Conservation (phyloP, 23 tunicate species). For the Aplidium turbinatum region DNA sequence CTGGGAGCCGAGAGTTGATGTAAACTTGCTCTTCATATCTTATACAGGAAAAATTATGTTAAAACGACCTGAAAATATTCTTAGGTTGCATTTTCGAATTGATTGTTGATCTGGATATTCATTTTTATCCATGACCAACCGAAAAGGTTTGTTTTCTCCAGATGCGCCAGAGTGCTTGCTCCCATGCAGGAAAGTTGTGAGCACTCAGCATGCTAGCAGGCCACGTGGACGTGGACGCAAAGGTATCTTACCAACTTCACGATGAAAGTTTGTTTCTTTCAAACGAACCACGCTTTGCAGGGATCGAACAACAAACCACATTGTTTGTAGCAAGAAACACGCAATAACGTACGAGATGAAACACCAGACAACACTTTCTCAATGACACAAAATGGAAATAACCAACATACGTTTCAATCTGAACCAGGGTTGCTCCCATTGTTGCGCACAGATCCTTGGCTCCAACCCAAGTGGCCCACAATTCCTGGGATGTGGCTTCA, state of each 20-base stretch:
- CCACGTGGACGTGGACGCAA: too few relatives aligned
- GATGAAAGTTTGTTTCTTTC: too few relatives aligned
- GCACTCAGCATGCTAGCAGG: too few relatives aligned
- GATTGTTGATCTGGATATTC: too few relatives aligned
- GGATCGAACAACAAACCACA: too few relatives aligned
- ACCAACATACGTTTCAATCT: constrained; percentile 61
- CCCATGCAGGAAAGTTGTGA: neutral
- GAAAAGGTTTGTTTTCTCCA: neutral
- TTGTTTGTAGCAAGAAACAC: too few relatives aligned
- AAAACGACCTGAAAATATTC: neutral
- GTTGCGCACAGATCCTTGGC: constrained; percentile 61
- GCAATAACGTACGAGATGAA: too few relatives aligned
- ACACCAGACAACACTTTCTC: too few relatives aligned
- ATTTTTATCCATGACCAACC: neutral
- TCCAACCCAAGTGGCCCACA: constrained; percentile 70
- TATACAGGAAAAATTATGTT: neutral
- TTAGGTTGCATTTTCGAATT: too few relatives aligned
- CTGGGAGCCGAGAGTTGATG: constrained; percentile 56
- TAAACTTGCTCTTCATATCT: constrained; percentile 55
- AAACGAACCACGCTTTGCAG: too few relatives aligned
- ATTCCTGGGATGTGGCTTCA: constrained; percentile 32
- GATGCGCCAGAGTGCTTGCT: neutral
- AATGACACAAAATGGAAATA: too few relatives aligned
- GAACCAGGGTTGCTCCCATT: constrained; percentile 71
- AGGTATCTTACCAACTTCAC: too few relatives aligned